Conservation (phyloP, 2,113 vertebrate species). For the Tragelaphus buxtoni region DNA sequence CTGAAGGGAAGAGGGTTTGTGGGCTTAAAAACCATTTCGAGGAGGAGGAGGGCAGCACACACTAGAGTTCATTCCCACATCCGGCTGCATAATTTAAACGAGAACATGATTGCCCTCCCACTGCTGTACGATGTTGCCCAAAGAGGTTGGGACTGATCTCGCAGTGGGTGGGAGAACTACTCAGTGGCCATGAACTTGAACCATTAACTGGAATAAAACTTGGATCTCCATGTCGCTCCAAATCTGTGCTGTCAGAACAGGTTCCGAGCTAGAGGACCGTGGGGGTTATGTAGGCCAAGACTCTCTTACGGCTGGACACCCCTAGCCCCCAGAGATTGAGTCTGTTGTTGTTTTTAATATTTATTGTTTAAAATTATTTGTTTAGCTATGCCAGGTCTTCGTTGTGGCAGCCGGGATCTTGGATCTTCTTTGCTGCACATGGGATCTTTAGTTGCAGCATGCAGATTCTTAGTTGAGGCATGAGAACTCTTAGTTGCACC, state of each 20-base stretch:
- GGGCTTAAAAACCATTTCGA: neutral
- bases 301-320: neutral
- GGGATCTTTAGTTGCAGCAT: neutral
- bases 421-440: neutral
- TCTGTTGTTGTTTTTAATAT: neutral
- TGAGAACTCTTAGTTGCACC: neutral
- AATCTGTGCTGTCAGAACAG: neutral
- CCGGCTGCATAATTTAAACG: neutral
- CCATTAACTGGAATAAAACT: neutral
- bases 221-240: neutral
- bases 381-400: neutral
- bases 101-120: neutral
- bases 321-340: neutral
- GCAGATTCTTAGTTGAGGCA: neutral
- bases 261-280: neutral
- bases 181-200: neutral
- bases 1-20: neutral
- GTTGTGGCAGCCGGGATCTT: neutral
- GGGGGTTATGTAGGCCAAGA: neutral
- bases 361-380: neutral
- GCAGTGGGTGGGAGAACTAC: neutral
- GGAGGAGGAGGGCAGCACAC: neutral
- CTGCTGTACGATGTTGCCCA: neutral
- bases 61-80: neutral
- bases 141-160: neutral